Evolutionary conservation across 2,888 invertebrate species (phyloP), one percentile per base, ranked within the genome.

Genomic region (Cenopis cana): DNA sequence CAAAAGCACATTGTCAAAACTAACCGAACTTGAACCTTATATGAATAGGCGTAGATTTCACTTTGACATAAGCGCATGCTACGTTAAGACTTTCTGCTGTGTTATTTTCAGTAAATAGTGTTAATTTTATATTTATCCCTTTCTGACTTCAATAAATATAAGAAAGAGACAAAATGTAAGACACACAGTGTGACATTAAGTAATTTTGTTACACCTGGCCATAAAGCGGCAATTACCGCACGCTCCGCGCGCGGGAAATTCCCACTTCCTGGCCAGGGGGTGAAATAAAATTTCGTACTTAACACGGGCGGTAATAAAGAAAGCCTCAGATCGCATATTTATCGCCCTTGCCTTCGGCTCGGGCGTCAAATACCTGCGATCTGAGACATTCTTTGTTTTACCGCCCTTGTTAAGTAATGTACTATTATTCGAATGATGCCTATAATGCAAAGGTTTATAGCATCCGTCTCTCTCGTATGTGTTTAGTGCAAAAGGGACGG

Each of bases 51-150:
- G 8, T 33, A 33, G 56, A 33, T 56, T 33, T 33, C 29, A 17
- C 17, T 56, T 17, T 56, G 56, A 2, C 12, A 33, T 14, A 29
- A 33, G 17, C 17, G 17, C 33, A 3, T 17, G 56, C 10, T 33
- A 29, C n/a, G 33, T n/a, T 54, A 54, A 54, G 3, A 33, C n/a
- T 10, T n/a, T n/a, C n/a, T 29, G 29, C 33, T 33, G 17, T 49
- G 55, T 68, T 61, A 20, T 50, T 57, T 64, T 29, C 64, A 41
- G 17, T 38, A 38, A 14, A 64, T 64, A 69, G 6, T 33, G 33
- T 33, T 65, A 24, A 24, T 65, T 1, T 38, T 38, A 57, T 69
- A 65, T 69, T 64, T 70, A n/a, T 66, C 65, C 54, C 65, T 33
- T 60, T 70, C 54, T 52, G 11, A 52, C 24, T 41, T 14, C 18